phyloP scores from a whole-genome alignment of 1,140 invertebrate species.

The Hycleus phaleratus region DNA sequence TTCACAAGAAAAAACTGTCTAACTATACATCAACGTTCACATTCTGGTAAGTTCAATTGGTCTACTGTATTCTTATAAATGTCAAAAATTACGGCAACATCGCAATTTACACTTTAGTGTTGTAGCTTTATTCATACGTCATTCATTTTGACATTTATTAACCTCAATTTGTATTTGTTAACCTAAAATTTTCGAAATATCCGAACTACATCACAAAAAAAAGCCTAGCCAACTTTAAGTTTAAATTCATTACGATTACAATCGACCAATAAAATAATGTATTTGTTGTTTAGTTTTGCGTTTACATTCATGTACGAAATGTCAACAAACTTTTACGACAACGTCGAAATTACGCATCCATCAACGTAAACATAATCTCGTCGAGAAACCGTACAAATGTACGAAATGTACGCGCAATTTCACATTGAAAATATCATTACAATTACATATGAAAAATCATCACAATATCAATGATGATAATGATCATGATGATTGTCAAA shows the following conservation, averaged over 20 bases:
- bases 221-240: too few species aligned
- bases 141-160: too few species aligned
- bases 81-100: too few species aligned
- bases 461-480: not conserved
- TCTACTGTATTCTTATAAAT: not conserved
- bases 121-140: too few species aligned
- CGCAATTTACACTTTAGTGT: too few species aligned
- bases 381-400: constrained; percentile 73
- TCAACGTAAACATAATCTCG: constrained; percentile 57
- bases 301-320: constrained; percentile 5
- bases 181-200: too few species aligned
- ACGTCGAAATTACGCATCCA: constrained; percentile 65
- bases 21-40: constrained; percentile 8
- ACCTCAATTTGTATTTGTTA: too few species aligned
- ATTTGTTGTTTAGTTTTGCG: not conserved
- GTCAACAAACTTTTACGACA: constrained; percentile 3
- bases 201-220: too few species aligned
- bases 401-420: constrained; percentile 51
- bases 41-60: constrained; percentile 4
- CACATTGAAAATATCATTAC: not conserved
- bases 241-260: too few species aligned
- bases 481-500: not conserved
- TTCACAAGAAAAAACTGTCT: not conserved
- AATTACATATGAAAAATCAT: not conserved
- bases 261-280: too few species aligned